A percentile compares a stretch with the other conserved stretches of the same genome.
Evolutionary conservation across 2,113 vertebrate species (phyloP).

Genomic region (Pyxicephalus adspersus): DNA sequence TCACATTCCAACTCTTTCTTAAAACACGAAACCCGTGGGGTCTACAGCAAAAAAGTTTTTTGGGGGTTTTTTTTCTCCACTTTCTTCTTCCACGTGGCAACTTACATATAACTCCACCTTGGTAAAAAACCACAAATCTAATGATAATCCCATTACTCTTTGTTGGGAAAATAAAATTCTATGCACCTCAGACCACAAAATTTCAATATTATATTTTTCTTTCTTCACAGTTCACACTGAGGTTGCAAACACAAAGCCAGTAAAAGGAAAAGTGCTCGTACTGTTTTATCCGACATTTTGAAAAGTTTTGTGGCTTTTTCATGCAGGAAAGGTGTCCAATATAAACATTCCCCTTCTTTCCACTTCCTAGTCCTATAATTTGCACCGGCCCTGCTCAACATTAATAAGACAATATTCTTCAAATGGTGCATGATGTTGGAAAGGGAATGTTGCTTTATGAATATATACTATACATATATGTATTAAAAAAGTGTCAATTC

Average conservation of each 20-base stretch:
- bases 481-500: slow-evolving; percentile 51
- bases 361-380: slow-evolving; percentile 58
- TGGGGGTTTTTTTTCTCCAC: slow-evolving; percentile 24
- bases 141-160: slow-evolving; percentile 60
- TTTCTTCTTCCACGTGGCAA: slow-evolving; percentile 59
- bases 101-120: slow-evolving; percentile 57
- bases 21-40: slow-evolving; percentile 5
- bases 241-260: slow-evolving; percentile 43
- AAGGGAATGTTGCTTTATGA: slow-evolving; percentile 55
- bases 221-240: slow-evolving; percentile 64
- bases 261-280: slow-evolving; percentile 67
- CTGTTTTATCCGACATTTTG: slow-evolving; percentile 56
- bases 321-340: slow-evolving; percentile 60
- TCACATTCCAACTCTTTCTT: slow-evolving; percentile 43
- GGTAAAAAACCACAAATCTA: slow-evolving; percentile 61
- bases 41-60: neutral
- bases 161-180: slow-evolving; percentile 57
- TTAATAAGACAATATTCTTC: neutral
- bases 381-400: slow-evolving; percentile 57
- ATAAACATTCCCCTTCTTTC: slow-evolving; percentile 51
- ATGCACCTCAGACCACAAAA: slow-evolving; percentile 59
- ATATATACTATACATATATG: slow-evolving; percentile 57
- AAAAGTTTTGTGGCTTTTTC: slow-evolving; percentile 28
- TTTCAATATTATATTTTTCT: slow-evolving; percentile 49
- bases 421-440: slow-evolving; percentile 28